Evolutionary conservation across 2,888 invertebrate species (phyloP).

Genomic region (Gasteruption jaculator): DNA sequence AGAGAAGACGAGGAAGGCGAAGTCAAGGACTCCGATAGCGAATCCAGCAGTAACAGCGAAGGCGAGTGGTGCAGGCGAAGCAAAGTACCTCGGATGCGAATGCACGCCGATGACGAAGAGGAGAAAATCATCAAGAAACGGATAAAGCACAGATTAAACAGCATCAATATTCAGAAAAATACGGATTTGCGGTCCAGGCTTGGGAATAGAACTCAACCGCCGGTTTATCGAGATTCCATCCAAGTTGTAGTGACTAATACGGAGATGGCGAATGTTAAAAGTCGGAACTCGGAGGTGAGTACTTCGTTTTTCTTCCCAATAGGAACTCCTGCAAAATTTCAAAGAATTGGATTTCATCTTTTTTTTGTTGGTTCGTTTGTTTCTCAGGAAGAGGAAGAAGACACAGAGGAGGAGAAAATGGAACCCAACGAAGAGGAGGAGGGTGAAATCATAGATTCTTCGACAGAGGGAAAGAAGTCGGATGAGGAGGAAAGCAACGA

Average conservation of each 20-base stretch:
- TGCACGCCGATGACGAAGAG: slow-evolving; percentile 87
- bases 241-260: slow-evolving; percentile 44
- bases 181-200: slow-evolving; percentile 41
- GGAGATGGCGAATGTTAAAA: slow-evolving; percentile 24
- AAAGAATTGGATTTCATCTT: no score
- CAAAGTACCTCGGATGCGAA: slow-evolving; percentile 73
- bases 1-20: slow-evolving; percentile 36
- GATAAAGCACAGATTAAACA: slow-evolving; percentile 24
- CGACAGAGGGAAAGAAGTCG: slow-evolving; percentile 12
- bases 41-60: slow-evolving; percentile 51
- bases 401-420: slow-evolving; percentile 25
- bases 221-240: slow-evolving; percentile 36
- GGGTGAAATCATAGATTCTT: slow-evolving; percentile 5
- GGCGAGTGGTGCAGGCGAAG: slow-evolving; percentile 60
- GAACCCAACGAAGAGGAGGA: slow-evolving; percentile 18
- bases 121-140: slow-evolving; percentile 55
- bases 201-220: slow-evolving; percentile 24
- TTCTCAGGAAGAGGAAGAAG: slow-evolving; percentile 26
- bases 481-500: slow-evolving; percentile 27
- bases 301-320: no score
- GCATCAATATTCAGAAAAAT: slow-evolving; percentile 18
- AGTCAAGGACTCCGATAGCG: slow-evolving; percentile 38
- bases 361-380: no score
- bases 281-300: no score
- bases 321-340: no score